phyloP scores from a whole-genome alignment of 1,140 invertebrate genomes.

The Cydia amplana region DNA sequence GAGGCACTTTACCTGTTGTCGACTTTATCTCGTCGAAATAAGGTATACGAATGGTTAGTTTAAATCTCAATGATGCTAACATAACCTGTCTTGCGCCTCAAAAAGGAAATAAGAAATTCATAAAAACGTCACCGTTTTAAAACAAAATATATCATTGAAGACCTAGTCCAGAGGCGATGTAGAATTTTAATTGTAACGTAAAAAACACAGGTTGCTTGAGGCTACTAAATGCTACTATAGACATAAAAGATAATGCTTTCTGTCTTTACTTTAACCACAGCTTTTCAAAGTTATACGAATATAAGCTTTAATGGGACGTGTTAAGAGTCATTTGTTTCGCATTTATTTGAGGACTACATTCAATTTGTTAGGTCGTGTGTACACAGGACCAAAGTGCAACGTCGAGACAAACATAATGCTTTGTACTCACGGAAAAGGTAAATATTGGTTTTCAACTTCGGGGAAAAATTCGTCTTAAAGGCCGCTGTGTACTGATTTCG shows the following conservation, averaged over 20 bases:
- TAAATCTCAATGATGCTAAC: background rate
- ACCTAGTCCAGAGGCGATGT: slow-evolving; percentile 50
- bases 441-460: slow-evolving; percentile 74
- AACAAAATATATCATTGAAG: slow-evolving; percentile 61
- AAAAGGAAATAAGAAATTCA: slow-evolving; percentile 47
- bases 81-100: slow-evolving; percentile 36
- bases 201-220: slow-evolving; percentile 64
- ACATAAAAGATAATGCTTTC: slow-evolving; percentile 68
- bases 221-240: slow-evolving; percentile 75
- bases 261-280: slow-evolving; percentile 54
- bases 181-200: slow-evolving; percentile 57
- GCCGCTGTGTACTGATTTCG: slow-evolving; percentile 70
- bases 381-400: slow-evolving; percentile 77
- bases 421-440: slow-evolving; percentile 72
- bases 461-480: slow-evolving; percentile 74
- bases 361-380: slow-evolving; percentile 74
- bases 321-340: slow-evolving; percentile 48
- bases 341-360: slow-evolving; percentile 48
- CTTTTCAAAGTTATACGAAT: slow-evolving; percentile 36
- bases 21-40: slow-evolving; percentile 31
- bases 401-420: slow-evolving; percentile 71
- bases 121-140: slow-evolving; percentile 54
- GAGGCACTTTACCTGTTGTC: background rate
- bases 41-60: background rate
- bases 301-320: slow-evolving; percentile 40